Base-by-base conservation (phyloP, 2,113 vertebrate genomes). In the Cyrtonyx montezumae region DNA sequence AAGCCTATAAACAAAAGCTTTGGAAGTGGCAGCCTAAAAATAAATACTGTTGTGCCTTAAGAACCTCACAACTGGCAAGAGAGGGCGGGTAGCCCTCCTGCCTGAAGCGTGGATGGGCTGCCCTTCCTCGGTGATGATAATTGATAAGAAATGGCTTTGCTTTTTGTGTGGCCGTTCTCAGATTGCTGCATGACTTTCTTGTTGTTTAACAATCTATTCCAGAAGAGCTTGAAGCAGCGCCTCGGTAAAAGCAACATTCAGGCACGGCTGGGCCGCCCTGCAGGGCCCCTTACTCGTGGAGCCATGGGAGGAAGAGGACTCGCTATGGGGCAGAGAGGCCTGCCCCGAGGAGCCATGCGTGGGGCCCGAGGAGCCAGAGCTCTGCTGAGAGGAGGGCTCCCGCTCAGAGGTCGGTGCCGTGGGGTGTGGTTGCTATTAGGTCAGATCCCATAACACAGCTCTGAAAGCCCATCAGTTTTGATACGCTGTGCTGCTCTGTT, bases 231-330 rank as follows among this genome's bases (percentile, higher is more conserved):
- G 95, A 99, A 99, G 94, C 99, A 99, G 85, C 99, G 99, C 18
- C 98, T 99, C 79, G 99, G 99, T 32, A 99, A 99, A 95, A 98
- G 99, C 95, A 99, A 99, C 97, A 99, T 99, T 95, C 99, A 99
- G 97, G 99, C 99, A 11, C 97, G 99, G 17, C 97, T 99, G 90
- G 99, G 99, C 87, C 98, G 99, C 30, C 99, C 99, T 4, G 94
- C 98, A 0, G 99, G 99, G 34, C 6, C 97, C 42, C 95, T 99
- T 45, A 96, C 98, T 90, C 98, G 99, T 0, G 99, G 99, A 49
- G 95, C 96, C 2, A 70, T 97, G 20, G 98, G 98, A 36, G 98
- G 98, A 58, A 97, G 99, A 86, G 98, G 98, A 13, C 96, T 98
- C 13, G 85, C 97, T 6, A 98, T 98, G 95, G 98, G 98, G 30